phyloP scores from a whole-genome alignment of 2,888 invertebrate genomes.

The Drosophila tanythrix region DNA sequence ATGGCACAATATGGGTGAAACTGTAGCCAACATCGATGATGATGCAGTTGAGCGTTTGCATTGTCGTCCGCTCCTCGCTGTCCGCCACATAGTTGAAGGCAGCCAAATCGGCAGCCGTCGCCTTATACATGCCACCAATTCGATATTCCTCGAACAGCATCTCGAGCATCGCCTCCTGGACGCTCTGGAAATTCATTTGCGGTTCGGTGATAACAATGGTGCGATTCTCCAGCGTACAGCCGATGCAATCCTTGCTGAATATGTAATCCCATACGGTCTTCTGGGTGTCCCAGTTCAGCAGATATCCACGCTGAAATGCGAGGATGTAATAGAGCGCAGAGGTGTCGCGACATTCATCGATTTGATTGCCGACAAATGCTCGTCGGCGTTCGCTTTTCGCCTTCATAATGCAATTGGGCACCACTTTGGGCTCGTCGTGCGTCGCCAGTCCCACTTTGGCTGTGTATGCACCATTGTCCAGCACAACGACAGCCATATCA shows the following conservation, averaged over 20 bases:
- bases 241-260: conserved; percentile 93
- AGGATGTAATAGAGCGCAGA: conserved; percentile 97
- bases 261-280: conserved; percentile 98
- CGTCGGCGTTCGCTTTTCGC: conserved; percentile 97
- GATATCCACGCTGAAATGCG: conserved; percentile 97
- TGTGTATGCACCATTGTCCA: conserved; percentile 95
- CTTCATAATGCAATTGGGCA: conserved; percentile 99
- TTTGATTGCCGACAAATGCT: conserved; percentile 96
- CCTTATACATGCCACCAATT: conserved; percentile 91
- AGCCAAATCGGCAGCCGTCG: conserved; percentile 92
- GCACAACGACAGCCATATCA: conserved; percentile 84
- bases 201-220: conserved; percentile 97
- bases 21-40: conserved; percentile 98
- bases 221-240: conserved; percentile 91
- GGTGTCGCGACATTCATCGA: conserved; percentile 98
- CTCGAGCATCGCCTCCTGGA: conserved; percentile 97
- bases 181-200: conserved; percentile 94
- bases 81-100: conserved; percentile 87
- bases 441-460: conserved; percentile 94
- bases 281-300: conserved; percentile 96
- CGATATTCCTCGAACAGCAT: conserved; percentile 99
- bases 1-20: conserved; percentile 97
- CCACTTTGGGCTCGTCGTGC: conserved; percentile 89
- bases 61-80: conserved; percentile 84
- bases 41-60: conserved; percentile 88